phyloP scores from a whole-genome alignment of 2,797 vertebrate genomes.

The Sebastes paucispinis region DNA sequence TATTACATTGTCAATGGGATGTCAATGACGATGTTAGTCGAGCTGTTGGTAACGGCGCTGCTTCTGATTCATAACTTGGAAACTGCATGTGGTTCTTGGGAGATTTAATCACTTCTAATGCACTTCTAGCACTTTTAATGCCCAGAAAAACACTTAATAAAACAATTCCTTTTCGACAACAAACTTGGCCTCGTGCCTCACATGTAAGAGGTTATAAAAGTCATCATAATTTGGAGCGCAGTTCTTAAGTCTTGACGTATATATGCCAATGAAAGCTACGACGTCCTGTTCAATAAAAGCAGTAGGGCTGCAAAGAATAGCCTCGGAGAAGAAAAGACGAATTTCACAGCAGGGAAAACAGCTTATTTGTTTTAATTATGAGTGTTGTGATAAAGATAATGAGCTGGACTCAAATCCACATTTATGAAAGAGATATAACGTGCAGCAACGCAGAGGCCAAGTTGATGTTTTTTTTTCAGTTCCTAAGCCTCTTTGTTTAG shows the following conservation, averaged over 20 bases:
- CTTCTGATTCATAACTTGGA: not conserved
- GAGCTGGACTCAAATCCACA: not conserved
- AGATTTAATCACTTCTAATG: not conserved
- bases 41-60: not conserved
- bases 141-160: not conserved
- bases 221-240: not conserved
- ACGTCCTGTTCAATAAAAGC: not conserved
- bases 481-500: conserved; percentile 6
- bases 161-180: not conserved
- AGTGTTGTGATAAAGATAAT: not conserved
- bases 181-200: not conserved
- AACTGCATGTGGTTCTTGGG: not conserved
- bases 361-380: not conserved
- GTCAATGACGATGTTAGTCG: not conserved
- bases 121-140: not conserved
- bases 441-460: not conserved
- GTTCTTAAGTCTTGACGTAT: not conserved
- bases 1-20: not conserved
- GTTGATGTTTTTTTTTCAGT: not conserved
- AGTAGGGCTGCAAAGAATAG: not conserved
- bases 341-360: not conserved
- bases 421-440: not conserved
- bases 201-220: not conserved
- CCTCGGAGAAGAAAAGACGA: not conserved
- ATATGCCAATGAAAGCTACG: not conserved